A percentile compares a stretch with the other conserved stretches of the same genome.
phyloP scores from a whole-genome alignment of 2,888 invertebrate genomes.

The Synergus itoensis region DNA sequence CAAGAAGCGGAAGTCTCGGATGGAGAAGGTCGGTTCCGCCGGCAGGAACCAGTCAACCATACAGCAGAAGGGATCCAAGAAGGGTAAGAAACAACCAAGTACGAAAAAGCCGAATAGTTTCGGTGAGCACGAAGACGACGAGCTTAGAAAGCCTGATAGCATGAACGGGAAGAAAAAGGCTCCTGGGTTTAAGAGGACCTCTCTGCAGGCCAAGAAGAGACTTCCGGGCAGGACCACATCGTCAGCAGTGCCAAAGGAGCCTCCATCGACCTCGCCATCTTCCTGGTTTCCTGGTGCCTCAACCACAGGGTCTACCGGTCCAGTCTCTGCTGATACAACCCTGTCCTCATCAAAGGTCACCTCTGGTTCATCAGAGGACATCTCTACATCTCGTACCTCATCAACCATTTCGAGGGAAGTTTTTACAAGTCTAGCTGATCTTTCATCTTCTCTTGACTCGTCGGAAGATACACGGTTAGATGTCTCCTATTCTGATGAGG shows the following conservation, averaged over 20 bases:
- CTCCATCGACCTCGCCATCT: constrained; percentile 57
- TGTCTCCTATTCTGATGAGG: constrained; percentile 73
- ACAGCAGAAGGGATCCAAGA: constrained; percentile 50
- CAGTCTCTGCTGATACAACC: constrained; percentile 48
- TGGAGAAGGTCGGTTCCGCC: constrained; percentile 67
- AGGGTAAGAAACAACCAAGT: constrained; percentile 54
- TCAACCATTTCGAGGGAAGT: constrained; percentile 23
- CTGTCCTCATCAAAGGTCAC: constrained; percentile 24
- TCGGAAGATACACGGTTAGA: constrained; percentile 78
- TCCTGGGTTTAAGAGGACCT: constrained; percentile 49
- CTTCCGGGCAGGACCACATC: constrained; percentile 56
- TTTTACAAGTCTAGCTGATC: constrained; percentile 2
- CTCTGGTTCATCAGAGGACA: constrained; percentile 13
- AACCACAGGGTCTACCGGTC: constrained; percentile 55
- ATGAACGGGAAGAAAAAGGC: constrained; percentile 64
- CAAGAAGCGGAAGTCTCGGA: constrained; percentile 77
- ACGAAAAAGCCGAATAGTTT: constrained; percentile 59
- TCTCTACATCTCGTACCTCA: constrained; percentile 33
- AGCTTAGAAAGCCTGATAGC: constrained; percentile 63
- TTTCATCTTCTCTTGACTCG: constrained; percentile 44
- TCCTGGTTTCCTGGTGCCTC: constrained; percentile 60
- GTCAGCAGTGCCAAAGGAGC: constrained; percentile 56
- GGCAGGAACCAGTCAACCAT: constrained; percentile 42
- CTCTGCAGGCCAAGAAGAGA: constrained; percentile 58
- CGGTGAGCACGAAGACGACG: constrained; percentile 51